phyloP scores from a whole-genome alignment of 2,797 vertebrate genomes.

The Ispidina picta region DNA sequence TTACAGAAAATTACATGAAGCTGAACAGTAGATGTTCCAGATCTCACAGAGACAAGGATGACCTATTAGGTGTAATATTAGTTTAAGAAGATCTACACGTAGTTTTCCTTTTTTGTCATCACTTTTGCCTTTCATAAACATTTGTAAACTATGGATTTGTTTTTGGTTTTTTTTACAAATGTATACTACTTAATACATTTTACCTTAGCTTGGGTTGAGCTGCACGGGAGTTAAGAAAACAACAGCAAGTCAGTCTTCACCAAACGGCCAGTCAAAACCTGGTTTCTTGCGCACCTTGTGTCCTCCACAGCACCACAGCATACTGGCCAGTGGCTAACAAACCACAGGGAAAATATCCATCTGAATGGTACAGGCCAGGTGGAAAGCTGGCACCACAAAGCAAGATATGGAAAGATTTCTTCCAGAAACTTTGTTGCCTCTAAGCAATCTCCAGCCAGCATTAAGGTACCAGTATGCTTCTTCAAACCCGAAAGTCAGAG shows the following conservation, averaged over 20 bases:
- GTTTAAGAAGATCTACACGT: not conserved
- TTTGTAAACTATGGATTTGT: not conserved
- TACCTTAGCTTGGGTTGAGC: not conserved
- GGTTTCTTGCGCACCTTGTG: not conserved
- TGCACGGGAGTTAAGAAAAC: accelerated
- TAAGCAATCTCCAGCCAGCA: not conserved
- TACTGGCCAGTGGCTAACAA: not conserved
- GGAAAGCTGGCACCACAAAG: not conserved
- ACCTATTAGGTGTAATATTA: not conserved
- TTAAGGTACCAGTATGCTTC: accelerated
- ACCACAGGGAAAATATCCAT: not conserved
- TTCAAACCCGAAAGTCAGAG: not conserved
- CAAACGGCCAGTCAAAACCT: not conserved
- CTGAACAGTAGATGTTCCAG: not conserved
- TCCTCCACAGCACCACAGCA: not conserved
- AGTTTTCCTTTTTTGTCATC: not conserved
- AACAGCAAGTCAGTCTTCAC: not conserved
- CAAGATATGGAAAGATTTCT: not conserved
- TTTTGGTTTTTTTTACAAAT: not conserved
- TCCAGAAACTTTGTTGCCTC: not conserved
- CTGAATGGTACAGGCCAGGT: not conserved
- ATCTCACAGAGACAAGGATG: not conserved
- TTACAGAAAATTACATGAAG: not conserved
- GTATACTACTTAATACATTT: not conserved
- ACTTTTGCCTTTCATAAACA: not conserved